Conservation (phyloP, 2,797 vertebrate genomes). For the Pachyuromys duprasi region DNA sequence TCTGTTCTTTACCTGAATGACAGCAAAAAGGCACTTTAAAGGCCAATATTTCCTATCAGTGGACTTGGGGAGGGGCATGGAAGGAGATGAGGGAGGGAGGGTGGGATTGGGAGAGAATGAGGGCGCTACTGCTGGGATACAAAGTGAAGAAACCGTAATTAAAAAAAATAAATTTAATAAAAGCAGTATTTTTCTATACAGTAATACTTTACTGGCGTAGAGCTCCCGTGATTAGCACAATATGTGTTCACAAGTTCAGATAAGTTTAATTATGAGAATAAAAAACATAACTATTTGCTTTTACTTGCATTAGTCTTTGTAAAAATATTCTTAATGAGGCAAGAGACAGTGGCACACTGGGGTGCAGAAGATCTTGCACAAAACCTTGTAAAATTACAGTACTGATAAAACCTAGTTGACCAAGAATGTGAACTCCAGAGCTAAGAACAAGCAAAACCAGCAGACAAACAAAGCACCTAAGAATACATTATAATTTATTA, state of each 20-base stretch:
- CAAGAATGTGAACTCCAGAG: neutral
- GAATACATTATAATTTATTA: neutral
- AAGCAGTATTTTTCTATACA: neutral
- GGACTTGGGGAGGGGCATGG: too few relatives aligned
- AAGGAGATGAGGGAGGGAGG: too few relatives aligned
- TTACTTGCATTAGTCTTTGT: neutral
- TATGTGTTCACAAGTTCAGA: neutral
- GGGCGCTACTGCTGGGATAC: too few relatives aligned
- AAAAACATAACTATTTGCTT: neutral
- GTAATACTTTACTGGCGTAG: neutral
- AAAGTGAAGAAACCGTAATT: too few relatives aligned
- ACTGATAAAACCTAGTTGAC: neutral
- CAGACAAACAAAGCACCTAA: neutral
- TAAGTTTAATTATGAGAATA: neutral
- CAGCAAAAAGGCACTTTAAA: neutral
- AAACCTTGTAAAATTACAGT: neutral
- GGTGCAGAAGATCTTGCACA: neutral
- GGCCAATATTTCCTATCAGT: neutral
- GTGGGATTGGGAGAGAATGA: too few relatives aligned
- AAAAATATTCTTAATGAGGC: neutral
- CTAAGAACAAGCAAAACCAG: neutral
- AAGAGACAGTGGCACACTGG: neutral
- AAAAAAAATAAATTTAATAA: too few relatives aligned
- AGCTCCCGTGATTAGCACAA: neutral
- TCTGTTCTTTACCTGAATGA: neutral